Base-by-base conservation (phyloP, 2,888 invertebrate species). In the Schizaphis graminum region DNA sequence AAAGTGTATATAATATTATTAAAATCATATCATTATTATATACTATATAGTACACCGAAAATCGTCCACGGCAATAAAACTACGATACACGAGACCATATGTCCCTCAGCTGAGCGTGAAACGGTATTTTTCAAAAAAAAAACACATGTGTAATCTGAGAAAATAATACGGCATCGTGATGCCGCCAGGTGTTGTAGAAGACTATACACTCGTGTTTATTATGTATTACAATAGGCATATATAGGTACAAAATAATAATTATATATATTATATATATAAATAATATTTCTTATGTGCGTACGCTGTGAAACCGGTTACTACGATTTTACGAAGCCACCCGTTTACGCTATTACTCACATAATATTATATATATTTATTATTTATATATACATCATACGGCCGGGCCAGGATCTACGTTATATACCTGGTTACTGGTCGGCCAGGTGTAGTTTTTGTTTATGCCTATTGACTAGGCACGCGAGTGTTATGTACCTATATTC, bases 301-400 rank as follows among this genome's bases (percentile, higher is more conserved):
- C 44, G 28, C 90, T 53, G 85, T 93, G 49, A 35, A 93, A 93
- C 93, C 93, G 93, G 93, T 93, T 93, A 41, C 35, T 85, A 56
- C 47, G 16, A 26, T 61, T 47, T 90, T 67, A 67, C 21, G 61
- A 87, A 92, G 85, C 84, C 91, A 53, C 85, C 85, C 85, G 91
- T 57, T 90, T 61, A 44, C 44, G 28, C 44, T 85, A 77, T 77
- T 77, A 35, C 77, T 21, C 7, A 21, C 35, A 77, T 21, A 77
- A 21, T 53, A n/a, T n/a, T n/a, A n/a, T n/a, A n/a, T n/a, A n/a
- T n/a, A n/a, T n/a, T n/a, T n/a, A n/a, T n/a, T n/a, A n/a, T n/a
- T n/a, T n/a, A n/a, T n/a, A 53, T 53, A 53, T 53, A 16, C 13
- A 53, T 53, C 35, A 35, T 35, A 21, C 35, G 77, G 21, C 0